Conservation (phyloP, 2,797 vertebrate species). For the Alauda arvensis region DNA sequence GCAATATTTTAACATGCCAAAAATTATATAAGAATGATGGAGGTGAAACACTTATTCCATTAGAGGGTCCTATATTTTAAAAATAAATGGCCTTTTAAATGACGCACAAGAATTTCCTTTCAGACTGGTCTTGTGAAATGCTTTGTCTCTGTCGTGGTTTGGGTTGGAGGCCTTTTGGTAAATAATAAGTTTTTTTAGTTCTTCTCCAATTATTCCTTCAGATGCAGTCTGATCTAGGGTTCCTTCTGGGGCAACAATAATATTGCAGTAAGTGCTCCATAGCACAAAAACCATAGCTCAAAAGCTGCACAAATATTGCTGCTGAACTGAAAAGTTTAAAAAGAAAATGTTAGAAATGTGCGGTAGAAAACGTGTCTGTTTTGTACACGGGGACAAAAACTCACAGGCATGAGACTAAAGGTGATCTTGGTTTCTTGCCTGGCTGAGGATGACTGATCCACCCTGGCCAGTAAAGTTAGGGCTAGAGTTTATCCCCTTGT, state of each 20-base stretch:
- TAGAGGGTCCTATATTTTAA: slow-evolving; percentile 16
- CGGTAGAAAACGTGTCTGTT: background rate
- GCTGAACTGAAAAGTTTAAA: background rate
- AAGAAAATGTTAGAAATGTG: background rate
- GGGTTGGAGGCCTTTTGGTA: slow-evolving; percentile 4
- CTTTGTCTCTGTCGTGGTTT: slow-evolving; percentile 37
- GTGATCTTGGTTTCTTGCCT: background rate
- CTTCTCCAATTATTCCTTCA: background rate
- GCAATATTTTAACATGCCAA: background rate
- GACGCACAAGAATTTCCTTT: slow-evolving; percentile 12
- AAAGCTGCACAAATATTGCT: background rate
- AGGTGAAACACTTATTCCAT: slow-evolving; percentile 16
- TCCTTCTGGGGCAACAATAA: background rate
- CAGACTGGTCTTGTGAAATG: slow-evolving; percentile 41
- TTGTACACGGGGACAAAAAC: background rate
- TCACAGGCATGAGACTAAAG: background rate
- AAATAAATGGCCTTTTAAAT: slow-evolving; percentile 36
- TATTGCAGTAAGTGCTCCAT: background rate
- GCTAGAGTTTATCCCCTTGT: background rate
- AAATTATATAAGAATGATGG: background rate
- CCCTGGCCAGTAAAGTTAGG: background rate
- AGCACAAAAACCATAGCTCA: background rate
- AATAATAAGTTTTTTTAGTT: background rate
- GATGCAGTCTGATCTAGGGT: background rate
- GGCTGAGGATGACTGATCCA: background rate